Percentiles rank a stretch among this genome's conserved stretches.
Evolutionary conservation across 2,888 invertebrate species (phyloP).

Genomic region (Bugulina stolonifera): DNA sequence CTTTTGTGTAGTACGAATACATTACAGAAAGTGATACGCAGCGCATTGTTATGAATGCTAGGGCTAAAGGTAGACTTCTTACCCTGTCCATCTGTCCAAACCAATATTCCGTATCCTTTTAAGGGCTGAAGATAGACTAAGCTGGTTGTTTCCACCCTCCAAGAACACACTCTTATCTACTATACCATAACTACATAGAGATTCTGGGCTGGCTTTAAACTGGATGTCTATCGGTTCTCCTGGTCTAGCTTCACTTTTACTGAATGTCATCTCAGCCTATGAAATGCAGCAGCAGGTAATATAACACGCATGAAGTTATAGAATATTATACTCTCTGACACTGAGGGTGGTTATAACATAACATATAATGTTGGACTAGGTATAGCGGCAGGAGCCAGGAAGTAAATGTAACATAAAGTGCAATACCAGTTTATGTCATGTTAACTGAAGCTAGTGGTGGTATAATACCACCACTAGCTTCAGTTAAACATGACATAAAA

Average conservation of each 20-base stretch:
- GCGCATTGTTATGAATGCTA: no score
- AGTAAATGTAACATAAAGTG: constrained; percentile 35
- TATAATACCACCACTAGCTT: no score
- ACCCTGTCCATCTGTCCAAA: background rate
- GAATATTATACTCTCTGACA: constrained; percentile 61
- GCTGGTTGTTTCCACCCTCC: constrained; percentile 43
- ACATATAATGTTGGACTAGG: constrained; percentile 58
- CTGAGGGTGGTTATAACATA: constrained; percentile 56
- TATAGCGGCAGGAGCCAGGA: constrained; percentile 50
- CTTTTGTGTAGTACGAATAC: no score
- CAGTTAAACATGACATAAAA: no score
- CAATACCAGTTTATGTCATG: no score
- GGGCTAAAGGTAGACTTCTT: no score
- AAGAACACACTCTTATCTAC: constrained; percentile 60
- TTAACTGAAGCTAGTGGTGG: no score
- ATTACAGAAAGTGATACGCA: no score
- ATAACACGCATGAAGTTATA: no score
- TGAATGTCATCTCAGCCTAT: constrained; percentile 41
- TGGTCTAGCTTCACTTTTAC: constrained; percentile 55
- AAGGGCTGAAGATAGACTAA: constrained; percentile 25
- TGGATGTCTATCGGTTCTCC: constrained; percentile 56
- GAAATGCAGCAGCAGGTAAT: no score
- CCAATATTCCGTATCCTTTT: background rate
- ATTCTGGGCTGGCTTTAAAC: constrained; percentile 57
- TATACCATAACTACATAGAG: constrained; percentile 60